Percentiles rank a stretch among this genome's conserved stretches.
phyloP scores from a whole-genome alignment of 2,113 vertebrate species.

The Pteropus alecto region DNA sequence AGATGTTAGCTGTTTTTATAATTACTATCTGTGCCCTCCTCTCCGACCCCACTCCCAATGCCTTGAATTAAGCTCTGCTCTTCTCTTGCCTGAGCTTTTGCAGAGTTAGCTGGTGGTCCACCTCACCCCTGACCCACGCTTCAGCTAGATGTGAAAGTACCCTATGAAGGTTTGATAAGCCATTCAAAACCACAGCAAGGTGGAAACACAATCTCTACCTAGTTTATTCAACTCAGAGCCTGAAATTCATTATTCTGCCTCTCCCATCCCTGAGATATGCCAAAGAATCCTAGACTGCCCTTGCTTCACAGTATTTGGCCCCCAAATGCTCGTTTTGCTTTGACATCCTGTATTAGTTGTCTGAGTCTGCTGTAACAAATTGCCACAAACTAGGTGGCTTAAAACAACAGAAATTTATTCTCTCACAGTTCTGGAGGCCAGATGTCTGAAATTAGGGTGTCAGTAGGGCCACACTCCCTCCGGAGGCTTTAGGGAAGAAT shows the following conservation, averaged over 20 bases:
- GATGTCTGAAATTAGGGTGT: not conserved
- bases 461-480: not conserved
- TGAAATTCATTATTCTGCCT: not conserved
- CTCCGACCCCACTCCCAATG: not conserved
- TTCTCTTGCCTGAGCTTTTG: not conserved
- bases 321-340: not conserved
- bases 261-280: not conserved
- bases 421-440: not conserved
- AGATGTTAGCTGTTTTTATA: not conserved
- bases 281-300: not conserved
- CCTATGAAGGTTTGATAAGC: not conserved
- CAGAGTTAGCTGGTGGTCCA: not conserved
- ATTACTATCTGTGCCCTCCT: not conserved
- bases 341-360: not conserved
- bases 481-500: not conserved
- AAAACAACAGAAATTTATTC: not conserved
- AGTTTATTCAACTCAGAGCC: not conserved
- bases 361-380: not conserved
- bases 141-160: not conserved
- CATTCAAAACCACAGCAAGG: not conserved
- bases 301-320: not conserved
- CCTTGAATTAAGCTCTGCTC: not conserved
- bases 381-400: not conserved
- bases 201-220: not conserved
- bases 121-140: not conserved